phyloP scores from a whole-genome alignment of 2,797 vertebrate species.

The Esox masquinongy region DNA sequence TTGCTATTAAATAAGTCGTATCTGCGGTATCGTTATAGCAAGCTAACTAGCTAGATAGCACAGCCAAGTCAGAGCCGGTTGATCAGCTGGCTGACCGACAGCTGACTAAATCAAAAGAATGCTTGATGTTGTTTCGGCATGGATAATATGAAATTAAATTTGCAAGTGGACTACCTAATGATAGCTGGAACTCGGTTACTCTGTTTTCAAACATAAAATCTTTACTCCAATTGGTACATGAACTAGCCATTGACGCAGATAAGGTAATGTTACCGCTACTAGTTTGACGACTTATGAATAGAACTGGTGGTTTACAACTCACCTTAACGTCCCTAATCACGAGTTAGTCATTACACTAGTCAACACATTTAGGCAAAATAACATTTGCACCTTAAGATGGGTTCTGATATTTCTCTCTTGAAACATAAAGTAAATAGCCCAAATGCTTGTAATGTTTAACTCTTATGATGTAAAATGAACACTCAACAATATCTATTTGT shows the following conservation, averaged over 20 bases:
- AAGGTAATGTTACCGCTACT: neutral
- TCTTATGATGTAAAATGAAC: neutral
- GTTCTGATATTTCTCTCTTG: neutral
- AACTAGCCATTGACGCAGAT: neutral
- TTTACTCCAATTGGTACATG: neutral
- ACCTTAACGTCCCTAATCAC: neutral
- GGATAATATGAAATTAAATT: neutral
- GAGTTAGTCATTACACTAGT: neutral
- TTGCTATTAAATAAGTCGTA: neutral
- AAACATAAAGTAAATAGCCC: neutral
- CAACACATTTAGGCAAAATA: neutral
- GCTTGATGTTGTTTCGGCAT: neutral
- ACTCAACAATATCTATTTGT: neutral
- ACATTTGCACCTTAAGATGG: neutral
- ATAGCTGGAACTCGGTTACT: neutral
- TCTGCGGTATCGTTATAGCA: neutral
- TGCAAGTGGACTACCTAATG: neutral
- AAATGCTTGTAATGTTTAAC: neutral
- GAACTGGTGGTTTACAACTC: neutral
- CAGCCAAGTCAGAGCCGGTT: neutral
- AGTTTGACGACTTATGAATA: neutral
- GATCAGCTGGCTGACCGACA: neutral
- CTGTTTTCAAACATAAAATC: neutral
- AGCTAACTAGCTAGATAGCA: neutral
- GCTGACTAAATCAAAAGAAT: neutral